These are phyloP conservation scores for Caenorhabditis sp. DNA, from an alignment of 2,888 invertebrate genomes.

Conservation along the genomic window DNA sequence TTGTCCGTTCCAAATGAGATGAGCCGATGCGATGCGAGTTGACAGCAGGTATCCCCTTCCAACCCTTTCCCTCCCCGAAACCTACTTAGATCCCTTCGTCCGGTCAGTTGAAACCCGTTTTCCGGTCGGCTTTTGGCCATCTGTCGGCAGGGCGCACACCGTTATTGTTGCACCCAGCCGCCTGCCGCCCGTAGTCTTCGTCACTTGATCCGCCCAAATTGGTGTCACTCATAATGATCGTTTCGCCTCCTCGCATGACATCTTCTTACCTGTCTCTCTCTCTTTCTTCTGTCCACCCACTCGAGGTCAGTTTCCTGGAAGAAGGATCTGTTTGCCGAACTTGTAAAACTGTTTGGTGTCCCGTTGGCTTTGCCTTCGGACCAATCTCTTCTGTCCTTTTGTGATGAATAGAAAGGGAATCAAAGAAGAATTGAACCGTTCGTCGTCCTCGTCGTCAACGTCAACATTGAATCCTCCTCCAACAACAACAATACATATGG, in stretches of 20 bases:
- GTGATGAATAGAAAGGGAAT: conserved; percentile 6
- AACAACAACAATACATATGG: conserved; percentile 46
- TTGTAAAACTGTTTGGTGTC: conserved; percentile 56
- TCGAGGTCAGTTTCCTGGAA: conserved; percentile 37
- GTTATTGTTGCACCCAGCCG: conserved; percentile 62
- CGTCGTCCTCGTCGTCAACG: conserved; percentile 32
- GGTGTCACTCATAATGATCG: conserved; percentile 66
- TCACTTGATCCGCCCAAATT: conserved; percentile 55
- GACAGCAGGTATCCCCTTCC: conserved; percentile 35
- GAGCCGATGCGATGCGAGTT: conserved; percentile 20
- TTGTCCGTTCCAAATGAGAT: too few species aligned
- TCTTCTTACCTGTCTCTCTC: conserved; percentile 21
- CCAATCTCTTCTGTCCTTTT: conserved; percentile 23
- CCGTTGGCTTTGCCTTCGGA: not conserved
- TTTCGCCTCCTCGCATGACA: conserved; percentile 32
- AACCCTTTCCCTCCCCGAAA: not conserved
- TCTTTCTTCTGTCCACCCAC: too few species aligned
- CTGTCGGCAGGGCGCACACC: conserved; percentile 49
- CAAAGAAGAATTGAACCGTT: too few species aligned
- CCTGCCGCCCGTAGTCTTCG: conserved; percentile 41
- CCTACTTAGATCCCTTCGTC: conserved; percentile 15
- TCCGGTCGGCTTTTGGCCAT: conserved; percentile 52
- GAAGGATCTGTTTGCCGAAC: conserved; percentile 18
- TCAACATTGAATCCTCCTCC: conserved; percentile 41
- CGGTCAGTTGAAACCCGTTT: conserved; percentile 49